Evolutionary conservation across 2,888 invertebrate genomes (phyloP).

Genomic region (Xanthorhoe designata): DNA sequence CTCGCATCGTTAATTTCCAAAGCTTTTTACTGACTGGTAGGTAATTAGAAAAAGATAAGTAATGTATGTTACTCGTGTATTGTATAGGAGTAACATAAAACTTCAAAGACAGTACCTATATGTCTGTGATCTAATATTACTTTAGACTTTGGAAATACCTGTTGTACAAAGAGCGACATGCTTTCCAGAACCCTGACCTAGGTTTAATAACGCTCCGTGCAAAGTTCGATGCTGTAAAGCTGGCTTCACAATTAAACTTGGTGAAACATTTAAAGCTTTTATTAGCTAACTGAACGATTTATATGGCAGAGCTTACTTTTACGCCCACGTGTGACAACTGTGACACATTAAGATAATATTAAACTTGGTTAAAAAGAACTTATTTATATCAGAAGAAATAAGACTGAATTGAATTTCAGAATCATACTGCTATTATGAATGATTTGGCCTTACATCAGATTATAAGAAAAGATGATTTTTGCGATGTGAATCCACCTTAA

Average conservation of each 20-base stretch:
- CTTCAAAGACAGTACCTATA: conserved; percentile 10
- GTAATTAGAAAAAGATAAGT: no score
- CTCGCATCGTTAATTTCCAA: conserved; percentile 5
- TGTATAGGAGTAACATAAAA: not conserved
- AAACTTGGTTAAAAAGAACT: no score
- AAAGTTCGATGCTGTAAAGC: conserved; percentile 30
- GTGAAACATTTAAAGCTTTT: not conserved
- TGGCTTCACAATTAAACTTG: conserved; percentile 2
- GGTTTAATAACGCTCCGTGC: conserved; percentile 35
- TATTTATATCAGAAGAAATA: no score
- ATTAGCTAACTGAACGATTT: conserved; percentile 1
- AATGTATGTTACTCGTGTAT: conserved; percentile 6
- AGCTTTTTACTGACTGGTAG: conserved; percentile 6
- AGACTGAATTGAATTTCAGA: no score
- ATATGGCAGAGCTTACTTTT: not conserved
- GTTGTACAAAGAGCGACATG: conserved; percentile 26
- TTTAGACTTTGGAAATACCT: conserved; percentile 26
- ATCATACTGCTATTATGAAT: no score
- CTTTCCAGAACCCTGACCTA: conserved; percentile 35
- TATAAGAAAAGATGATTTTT: not conserved
- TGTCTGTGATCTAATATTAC: conserved; percentile 24
- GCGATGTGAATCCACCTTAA: conserved; percentile 23
- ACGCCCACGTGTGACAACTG: not conserved
- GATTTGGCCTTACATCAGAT: not conserved
- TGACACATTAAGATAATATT: no score